Evolutionary conservation across 1,140 invertebrate genomes (phyloP).

Genomic region (Lordiphosa mommai): DNA sequence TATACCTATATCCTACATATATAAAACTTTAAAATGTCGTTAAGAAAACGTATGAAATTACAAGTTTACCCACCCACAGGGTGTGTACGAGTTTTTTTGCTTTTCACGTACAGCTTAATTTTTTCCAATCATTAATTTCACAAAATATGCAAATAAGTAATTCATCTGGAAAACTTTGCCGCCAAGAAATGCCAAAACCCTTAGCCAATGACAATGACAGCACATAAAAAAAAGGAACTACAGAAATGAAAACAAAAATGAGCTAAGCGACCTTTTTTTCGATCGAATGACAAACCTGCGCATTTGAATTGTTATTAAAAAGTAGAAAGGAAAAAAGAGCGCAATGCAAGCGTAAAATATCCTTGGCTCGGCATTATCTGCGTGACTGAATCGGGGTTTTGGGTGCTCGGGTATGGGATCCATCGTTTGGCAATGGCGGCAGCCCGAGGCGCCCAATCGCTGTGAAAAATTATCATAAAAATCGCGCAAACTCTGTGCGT

Average conservation of each 20-base stretch:
- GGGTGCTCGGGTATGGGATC: conserved; percentile 14
- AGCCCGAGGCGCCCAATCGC: conserved; percentile 44
- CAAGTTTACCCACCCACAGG: no score
- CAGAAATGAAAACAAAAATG: conserved; percentile 15
- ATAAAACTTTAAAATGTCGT: no score
- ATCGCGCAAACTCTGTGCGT: conserved; percentile 73
- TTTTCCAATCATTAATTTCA: conserved; percentile 64
- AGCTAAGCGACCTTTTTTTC: conserved; percentile 47
- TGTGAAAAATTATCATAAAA: conserved; percentile 71
- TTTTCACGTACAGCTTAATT: conserved; percentile 6
- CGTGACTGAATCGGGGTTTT: neutral
- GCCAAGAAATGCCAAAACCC: conserved; percentile 22
- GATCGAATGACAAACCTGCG: conserved; percentile 39
- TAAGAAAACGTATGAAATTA: no score
- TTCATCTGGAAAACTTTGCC: conserved; percentile 58
- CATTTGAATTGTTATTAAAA: conserved; percentile 66
- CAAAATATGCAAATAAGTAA: conserved; percentile 61
- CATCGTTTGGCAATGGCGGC: conserved; percentile 51
- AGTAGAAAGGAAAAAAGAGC: conserved; percentile 18
- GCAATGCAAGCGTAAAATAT: conserved; percentile 42
- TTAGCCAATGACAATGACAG: conserved; percentile 25
- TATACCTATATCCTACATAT: no score
- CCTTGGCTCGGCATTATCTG: conserved; percentile 26
- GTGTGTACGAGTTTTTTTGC: no score
- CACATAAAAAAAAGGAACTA: conserved; percentile 28